Conservation (phyloP, 2,888 invertebrate genomes). For the Phalera bucephala region DNA sequence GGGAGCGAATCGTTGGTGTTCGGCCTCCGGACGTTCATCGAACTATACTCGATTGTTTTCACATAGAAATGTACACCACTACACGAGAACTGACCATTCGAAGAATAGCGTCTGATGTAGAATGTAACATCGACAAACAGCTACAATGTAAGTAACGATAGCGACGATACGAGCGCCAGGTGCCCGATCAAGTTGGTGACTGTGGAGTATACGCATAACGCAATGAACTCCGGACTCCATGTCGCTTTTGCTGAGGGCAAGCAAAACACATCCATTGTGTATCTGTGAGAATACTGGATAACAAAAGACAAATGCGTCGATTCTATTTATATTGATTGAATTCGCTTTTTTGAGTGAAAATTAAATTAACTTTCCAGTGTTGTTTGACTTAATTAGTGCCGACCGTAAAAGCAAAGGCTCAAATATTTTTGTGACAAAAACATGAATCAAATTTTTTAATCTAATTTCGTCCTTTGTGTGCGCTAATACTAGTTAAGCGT, state of each 20-base stretch:
- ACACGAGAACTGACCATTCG: slow-evolving; percentile 34
- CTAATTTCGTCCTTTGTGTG: too few relatives aligned
- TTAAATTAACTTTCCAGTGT: too few relatives aligned
- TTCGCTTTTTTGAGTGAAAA: too few relatives aligned
- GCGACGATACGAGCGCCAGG: slow-evolving; percentile 55
- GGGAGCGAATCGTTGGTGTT: slow-evolving; percentile 50
- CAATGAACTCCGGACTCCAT: slow-evolving; percentile 39
- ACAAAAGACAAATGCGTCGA: slow-evolving; percentile 58
- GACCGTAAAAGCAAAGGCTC: too few relatives aligned
- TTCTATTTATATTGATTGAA: slow-evolving; percentile 37
- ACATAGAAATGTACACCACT: slow-evolving; percentile 41
- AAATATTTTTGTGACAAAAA: too few relatives aligned
- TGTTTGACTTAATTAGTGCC: too few relatives aligned
- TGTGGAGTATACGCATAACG: slow-evolving; percentile 41
- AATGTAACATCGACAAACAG: slow-evolving; percentile 47
- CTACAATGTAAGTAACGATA: slow-evolving; percentile 27
- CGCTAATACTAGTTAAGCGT: too few relatives aligned
- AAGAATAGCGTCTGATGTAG: slow-evolving; percentile 24
- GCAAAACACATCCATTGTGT: slow-evolving; percentile 74
- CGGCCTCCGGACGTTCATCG: slow-evolving; percentile 57
- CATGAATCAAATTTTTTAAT: too few relatives aligned
- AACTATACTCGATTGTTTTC: slow-evolving; percentile 38
- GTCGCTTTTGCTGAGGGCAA: slow-evolving; percentile 52
- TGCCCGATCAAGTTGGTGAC: slow-evolving; percentile 58
- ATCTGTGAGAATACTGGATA: slow-evolving; percentile 70